These are phyloP conservation scores for Ascidia mentula DNA, from an alignment of 23 tunicate genomes.

Conservation along the genomic window DNA sequence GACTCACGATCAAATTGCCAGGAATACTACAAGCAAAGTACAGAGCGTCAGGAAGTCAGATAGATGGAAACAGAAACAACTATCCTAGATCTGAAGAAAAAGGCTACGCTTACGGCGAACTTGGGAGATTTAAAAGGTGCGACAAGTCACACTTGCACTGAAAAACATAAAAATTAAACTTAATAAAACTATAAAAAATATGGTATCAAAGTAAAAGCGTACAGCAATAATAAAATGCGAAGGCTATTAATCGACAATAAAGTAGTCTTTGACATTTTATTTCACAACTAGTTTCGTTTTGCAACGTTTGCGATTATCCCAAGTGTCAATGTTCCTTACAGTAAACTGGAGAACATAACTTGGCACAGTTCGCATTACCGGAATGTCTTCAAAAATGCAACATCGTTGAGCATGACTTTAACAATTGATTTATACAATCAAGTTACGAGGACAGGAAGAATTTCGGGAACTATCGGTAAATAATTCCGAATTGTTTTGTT, in stretches of 20 bases:
- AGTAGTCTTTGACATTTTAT: no score
- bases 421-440: conserved; percentile 19
- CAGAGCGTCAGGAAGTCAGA: not conserved
- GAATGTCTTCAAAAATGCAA: conserved; percentile 28
- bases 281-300: no score
- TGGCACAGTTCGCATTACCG: conserved; percentile 12
- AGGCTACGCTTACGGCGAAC: not conserved
- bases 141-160: no score
- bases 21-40: not conserved
- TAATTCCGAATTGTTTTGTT: not conserved
- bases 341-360: conserved; percentile 18
- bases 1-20: not conserved
- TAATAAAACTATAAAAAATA: no score
- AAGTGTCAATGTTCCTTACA: no score
- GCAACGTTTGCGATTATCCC: no score
- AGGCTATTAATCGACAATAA: no score
- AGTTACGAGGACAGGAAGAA: conserved; percentile 10
- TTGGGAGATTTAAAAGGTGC: not conserved
- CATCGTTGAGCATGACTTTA: conserved; percentile 9
- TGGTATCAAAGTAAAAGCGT: no score
- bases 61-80: not conserved
- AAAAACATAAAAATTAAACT: no score
- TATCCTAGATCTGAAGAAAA: not conserved
- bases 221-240: no score
- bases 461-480: conserved; percentile 29